Evolutionary conservation across 2,113 vertebrate genomes (phyloP), one percentile per base, ranked within the genome.

Genomic region (Pluvianellus socialis): DNA sequence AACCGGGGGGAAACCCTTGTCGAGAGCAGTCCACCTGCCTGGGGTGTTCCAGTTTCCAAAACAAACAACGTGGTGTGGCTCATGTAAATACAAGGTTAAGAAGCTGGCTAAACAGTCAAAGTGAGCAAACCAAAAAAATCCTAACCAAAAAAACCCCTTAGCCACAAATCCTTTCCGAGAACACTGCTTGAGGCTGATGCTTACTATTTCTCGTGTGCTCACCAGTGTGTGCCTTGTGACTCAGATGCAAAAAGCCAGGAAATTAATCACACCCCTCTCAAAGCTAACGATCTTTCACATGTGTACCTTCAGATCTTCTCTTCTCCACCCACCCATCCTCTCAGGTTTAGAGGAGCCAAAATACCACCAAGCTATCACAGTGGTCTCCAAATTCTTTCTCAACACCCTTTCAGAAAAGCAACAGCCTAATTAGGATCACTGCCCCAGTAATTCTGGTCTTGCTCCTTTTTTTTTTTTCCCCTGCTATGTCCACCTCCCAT

Each of bases 41-140:
- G 33, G 9, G 12, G 45, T 47, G n/a, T 30, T 89, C 27, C 49
- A 56, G 47, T 92, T 95, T 94, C 50, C 91, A 96, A 96, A 92
- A 95, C 28, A 95, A 95, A 70, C 50, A 89, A 21, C 0, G 0
- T 62, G 20, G 67, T 42, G 85, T 85, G 35, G 53, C 76, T 91
- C 47, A 76, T 44, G 42, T 35, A 97, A 95, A 85, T 58, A 63
- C 16, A 44, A 49, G n/a, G 32, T 59, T 59, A 90, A 52, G 59
- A 89, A 80, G 56, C 24, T 74, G 73, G 32, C 50, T 77, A 19
- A 74, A 70, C 27, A 92, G 74, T 62, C 38, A 74, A 86, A 92
- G 62, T 1, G 9, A 88, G 28, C 50, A 87, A 89, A 87, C 47
- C 4, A 70, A 68, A 88, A 90, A 90, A 67, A 38, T 45, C 42